Conservation (phyloP, 2,113 vertebrate genomes). For the Antechinus stuartii region DNA sequence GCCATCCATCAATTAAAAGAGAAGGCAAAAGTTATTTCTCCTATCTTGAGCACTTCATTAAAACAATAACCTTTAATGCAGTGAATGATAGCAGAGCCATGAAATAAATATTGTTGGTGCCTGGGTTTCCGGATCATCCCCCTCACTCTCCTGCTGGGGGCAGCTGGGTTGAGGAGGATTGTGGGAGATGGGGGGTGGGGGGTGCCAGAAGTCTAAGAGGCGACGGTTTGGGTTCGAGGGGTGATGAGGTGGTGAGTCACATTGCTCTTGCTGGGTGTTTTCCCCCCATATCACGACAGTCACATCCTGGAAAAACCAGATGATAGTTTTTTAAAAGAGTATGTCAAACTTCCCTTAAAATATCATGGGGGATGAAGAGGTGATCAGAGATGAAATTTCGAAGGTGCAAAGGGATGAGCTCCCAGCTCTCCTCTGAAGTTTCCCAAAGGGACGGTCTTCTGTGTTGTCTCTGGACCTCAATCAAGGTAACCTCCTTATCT, state of each 20-base stretch:
- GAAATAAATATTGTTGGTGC: conserved; percentile 68
- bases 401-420: neutral
- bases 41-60: conserved; percentile 72
- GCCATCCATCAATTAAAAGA: conserved; percentile 83
- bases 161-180: no score
- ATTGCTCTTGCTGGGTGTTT: neutral
- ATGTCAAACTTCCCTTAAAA: neutral
- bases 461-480: neutral
- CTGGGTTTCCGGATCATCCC: conserved; percentile 51
- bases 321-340: neutral
- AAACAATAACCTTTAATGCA: conserved; percentile 79
- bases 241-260: neutral
- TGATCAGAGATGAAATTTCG: neutral
- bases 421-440: neutral
- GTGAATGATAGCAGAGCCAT: conserved; percentile 46
- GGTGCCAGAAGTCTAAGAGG: neutral
- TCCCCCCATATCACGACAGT: neutral
- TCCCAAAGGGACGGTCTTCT: neutral
- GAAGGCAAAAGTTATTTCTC: conserved; percentile 82
- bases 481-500: neutral
- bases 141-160: conserved; percentile 11
- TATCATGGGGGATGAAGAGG: neutral
- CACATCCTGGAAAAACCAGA: neutral
- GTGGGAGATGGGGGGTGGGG: no score
- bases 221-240: no score